Evolutionary conservation across 1,140 invertebrate species (phyloP).

Genomic region (Hydropsyche tenuis): DNA sequence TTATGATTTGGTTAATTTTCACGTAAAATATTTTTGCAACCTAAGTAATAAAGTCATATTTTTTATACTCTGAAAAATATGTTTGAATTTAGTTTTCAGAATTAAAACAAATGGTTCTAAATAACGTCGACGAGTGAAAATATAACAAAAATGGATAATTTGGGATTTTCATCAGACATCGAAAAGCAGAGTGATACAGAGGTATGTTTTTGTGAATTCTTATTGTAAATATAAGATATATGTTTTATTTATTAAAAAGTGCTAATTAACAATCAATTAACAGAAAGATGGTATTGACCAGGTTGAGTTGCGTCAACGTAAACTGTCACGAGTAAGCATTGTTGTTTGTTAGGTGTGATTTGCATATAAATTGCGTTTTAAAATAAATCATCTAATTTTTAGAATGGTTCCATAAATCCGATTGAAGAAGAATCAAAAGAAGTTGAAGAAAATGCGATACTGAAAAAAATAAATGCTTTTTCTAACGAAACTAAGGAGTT

Average conservation of each 20-base stretch:
- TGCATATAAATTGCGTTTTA: background rate
- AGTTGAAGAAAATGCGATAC: background rate
- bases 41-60: no score
- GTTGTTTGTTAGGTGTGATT: background rate
- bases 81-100: no score
- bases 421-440: background rate
- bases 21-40: no score
- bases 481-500: background rate
- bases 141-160: conserved; percentile 6
- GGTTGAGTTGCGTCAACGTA: background rate
- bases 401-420: background rate
- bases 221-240: no score
- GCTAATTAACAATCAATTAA: no score
- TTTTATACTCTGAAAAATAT: no score
- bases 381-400: background rate
- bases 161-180: background rate
- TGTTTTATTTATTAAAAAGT: no score
- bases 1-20: no score
- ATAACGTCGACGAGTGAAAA: background rate
- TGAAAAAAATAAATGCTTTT: background rate
- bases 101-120: background rate
- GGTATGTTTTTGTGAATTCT: background rate
- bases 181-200: background rate
- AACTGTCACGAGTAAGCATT: background rate
- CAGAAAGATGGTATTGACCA: no score